A percentile compares a stretch with the other conserved stretches of the same genome.
These are phyloP conservation scores for Catalaphyllia jardinei DNA, from an alignment of 64 coral and sea anemone species.

Conservation along the genomic window DNA sequence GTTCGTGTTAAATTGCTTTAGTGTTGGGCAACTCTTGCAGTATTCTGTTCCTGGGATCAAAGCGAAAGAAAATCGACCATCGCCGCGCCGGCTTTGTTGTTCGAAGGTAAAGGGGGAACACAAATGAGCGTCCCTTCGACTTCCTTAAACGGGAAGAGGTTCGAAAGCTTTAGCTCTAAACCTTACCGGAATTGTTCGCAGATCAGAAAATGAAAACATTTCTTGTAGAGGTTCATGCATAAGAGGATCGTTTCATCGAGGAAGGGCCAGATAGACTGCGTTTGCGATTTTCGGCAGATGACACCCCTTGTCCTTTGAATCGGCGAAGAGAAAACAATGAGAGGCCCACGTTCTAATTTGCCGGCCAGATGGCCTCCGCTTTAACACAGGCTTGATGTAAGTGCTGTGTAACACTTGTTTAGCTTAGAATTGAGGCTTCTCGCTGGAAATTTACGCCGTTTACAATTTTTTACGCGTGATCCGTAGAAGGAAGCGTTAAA, in stretches of 20 bases:
- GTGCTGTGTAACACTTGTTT: not conserved
- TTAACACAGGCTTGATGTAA: constrained; percentile 11
- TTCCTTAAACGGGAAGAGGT: constrained; percentile 48
- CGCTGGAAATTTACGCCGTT: constrained; percentile 42
- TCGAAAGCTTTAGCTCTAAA: constrained; percentile 41
- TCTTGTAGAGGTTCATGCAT: not conserved
- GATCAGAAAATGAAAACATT: not conserved
- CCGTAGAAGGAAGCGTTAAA: constrained; percentile 55
- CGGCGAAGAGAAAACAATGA: constrained; percentile 87
- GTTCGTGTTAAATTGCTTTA: not conserved
- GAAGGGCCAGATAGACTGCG: constrained; percentile 68
- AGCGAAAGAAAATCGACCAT: constrained; percentile 80
- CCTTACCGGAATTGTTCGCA: constrained; percentile 7
- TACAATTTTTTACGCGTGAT: constrained; percentile 48
- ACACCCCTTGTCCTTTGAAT: constrained; percentile 97
- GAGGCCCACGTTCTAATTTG: constrained; percentile 89
- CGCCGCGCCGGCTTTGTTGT: constrained; percentile 87
- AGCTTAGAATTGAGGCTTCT: constrained; percentile 21
- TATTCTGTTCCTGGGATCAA: constrained; percentile 49
- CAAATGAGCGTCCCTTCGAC: constrained; percentile 73
- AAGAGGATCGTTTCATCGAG: constrained; percentile 41
- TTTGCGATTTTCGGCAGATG: constrained; percentile 94
- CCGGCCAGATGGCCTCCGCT: constrained; percentile 66
- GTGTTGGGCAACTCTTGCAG: not conserved
- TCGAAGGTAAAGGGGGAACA: constrained; percentile 78